Percentiles rank a stretch among this genome's conserved stretches.
phyloP scores from a whole-genome alignment of 2,888 invertebrate genomes.

The Aphidius colemani region DNA sequence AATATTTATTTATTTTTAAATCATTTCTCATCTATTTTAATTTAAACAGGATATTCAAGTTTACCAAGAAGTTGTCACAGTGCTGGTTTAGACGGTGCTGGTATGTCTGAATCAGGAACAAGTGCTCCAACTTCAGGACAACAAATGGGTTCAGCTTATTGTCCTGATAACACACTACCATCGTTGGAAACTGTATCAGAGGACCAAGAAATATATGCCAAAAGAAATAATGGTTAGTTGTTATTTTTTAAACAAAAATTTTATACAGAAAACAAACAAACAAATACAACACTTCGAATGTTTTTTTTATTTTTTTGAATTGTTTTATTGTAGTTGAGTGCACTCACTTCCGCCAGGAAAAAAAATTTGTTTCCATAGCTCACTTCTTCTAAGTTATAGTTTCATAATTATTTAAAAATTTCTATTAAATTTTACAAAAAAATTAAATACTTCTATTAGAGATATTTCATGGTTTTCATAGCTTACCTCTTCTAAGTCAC shows the following conservation, averaged over 20 bases:
- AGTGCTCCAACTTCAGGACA: constrained; percentile 64
- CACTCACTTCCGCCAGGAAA: neutral
- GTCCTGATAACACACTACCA: constrained; percentile 65
- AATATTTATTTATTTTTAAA: too few species aligned
- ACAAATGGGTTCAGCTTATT: constrained; percentile 63
- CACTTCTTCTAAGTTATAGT: too few species aligned
- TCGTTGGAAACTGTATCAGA: constrained; percentile 73
- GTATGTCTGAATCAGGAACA: constrained; percentile 63
- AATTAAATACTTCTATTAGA: too few species aligned
- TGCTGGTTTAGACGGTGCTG: constrained; percentile 62
- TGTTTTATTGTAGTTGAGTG: constrained; percentile 1
- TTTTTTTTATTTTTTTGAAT: neutral
- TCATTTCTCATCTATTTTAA: neutral
- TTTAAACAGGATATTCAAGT: constrained; percentile 76
- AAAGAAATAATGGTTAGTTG: constrained; percentile 57
- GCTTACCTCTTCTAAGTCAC: too few species aligned
- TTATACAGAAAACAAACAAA: constrained; percentile 8
- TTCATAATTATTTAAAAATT: too few species aligned
- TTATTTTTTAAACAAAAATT: neutral
- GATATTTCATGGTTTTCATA: too few species aligned
- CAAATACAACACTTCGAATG: constrained; percentile 11
- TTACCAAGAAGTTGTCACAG: constrained; percentile 80
- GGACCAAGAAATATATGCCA: constrained; percentile 65
- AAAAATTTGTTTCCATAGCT: too few species aligned
- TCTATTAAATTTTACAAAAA: too few species aligned